Percentiles rank a stretch among this genome's conserved stretches.
Conservation (phyloP, 2,113 vertebrate genomes). For the Murina feae region DNA sequence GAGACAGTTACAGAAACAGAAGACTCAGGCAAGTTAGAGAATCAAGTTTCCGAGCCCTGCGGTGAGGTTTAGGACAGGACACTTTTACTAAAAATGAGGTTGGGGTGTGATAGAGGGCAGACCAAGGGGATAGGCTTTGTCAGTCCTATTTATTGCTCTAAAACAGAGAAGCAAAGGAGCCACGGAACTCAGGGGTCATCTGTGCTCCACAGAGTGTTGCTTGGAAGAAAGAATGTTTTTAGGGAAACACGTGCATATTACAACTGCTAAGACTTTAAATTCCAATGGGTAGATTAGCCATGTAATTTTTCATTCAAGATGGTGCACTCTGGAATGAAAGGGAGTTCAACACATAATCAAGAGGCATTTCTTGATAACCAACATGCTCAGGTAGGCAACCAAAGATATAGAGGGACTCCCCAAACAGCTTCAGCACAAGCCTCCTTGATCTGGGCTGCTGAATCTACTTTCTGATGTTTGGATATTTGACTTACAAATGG, state of each 20-base stretch:
- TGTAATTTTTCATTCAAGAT: not conserved
- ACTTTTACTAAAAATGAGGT: not conserved
- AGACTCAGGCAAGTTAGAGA: not conserved
- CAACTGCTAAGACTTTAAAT: not conserved
- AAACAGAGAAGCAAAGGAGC: not conserved
- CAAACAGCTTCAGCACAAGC: not conserved
- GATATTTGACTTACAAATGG: not conserved
- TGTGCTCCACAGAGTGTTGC: not conserved
- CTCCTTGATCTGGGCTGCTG: not conserved
- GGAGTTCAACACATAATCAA: not conserved
- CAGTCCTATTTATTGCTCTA: not conserved
- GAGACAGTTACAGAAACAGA: not conserved
- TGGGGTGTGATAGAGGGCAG: not conserved
- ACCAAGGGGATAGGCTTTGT: not conserved
- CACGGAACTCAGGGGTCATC: not conserved
- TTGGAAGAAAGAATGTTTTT: not conserved
- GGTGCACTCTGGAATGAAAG: not conserved
- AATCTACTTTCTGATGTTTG: not conserved
- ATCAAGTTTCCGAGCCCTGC: not conserved
- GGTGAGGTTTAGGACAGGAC: not conserved
- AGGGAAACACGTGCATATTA: not conserved
- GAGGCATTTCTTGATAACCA: not conserved
- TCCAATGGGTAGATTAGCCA: not conserved
- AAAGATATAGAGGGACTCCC: accelerated
- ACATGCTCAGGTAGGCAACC: not conserved